phyloP scores from a whole-genome alignment of 2,888 invertebrate genomes.

The Melanostoma mellinum region DNA sequence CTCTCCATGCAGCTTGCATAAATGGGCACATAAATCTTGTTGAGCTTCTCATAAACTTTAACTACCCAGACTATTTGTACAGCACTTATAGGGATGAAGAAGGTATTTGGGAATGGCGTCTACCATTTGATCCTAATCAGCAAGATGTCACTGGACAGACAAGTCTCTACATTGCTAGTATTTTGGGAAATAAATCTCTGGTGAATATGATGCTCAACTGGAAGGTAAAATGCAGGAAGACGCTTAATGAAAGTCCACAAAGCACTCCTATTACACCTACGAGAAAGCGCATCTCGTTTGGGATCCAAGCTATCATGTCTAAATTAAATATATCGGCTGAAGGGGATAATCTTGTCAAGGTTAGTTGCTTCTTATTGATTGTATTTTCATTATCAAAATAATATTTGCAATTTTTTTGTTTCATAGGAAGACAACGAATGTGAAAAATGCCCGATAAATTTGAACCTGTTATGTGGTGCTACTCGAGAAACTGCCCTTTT shows the following conservation, averaged over 20 bases:
- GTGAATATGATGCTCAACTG: constrained; percentile 90
- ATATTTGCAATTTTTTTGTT: constrained; percentile 4
- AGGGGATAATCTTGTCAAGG: constrained; percentile 82
- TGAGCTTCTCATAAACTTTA: constrained; percentile 89
- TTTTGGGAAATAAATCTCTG: constrained; percentile 90
- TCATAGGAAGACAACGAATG: constrained; percentile 75
- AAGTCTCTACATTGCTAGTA: constrained; percentile 93
- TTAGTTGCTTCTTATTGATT: constrained; percentile 74
- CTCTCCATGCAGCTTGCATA: constrained; percentile 95
- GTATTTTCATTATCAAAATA: constrained; percentile 25
- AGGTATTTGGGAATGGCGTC: constrained; percentile 91
- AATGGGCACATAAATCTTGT: constrained; percentile 92
- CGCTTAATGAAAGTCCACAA: constrained; percentile 75
- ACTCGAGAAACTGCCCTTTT: constrained; percentile 92
- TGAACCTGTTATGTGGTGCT: constrained; percentile 89
- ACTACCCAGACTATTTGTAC: constrained; percentile 89
- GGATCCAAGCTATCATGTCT: constrained; percentile 94
- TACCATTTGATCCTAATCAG: constrained; percentile 96
- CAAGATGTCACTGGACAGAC: constrained; percentile 95
- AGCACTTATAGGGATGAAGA: constrained; percentile 87
- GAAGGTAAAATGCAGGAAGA: constrained; percentile 84
- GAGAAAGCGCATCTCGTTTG: constrained; percentile 90
- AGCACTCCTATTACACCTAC: constrained; percentile 82
- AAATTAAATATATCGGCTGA: constrained; percentile 87
- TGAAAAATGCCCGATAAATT: constrained; percentile 86